Evolutionary conservation across 2,888 invertebrate genomes (phyloP), one percentile per base, ranked within the genome.

Genomic region (Parasteatoda lunata): DNA sequence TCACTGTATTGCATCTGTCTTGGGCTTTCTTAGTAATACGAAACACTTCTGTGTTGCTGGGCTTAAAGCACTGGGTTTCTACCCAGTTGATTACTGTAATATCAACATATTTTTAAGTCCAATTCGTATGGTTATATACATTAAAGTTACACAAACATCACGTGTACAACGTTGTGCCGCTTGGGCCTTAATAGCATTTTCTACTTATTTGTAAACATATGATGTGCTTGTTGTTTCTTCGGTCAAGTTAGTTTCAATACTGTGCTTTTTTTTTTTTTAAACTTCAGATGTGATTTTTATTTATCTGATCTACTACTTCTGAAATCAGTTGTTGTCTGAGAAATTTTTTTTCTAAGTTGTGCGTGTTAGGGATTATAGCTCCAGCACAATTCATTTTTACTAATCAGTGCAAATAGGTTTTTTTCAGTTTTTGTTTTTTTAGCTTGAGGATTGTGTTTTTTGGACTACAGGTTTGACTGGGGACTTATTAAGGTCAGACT

Each of bases 341-440:
- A 52, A 72, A 49, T 9, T 54, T 68, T 73, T 30, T 59, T 68
- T 66, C 66, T 59, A 66, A 70, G 68, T 85, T 85, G 84, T 85
- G 84, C 84, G 84, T 73, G 70, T 79, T 75, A 70, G 76, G 82
- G 76, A 59, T 75, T 78, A n/a, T 73, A 84, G 79, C 84, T 84
- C 84, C 75, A 7, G 68, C 59, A 59, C 59, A 59, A 13, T 9
- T 59, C 9, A 9, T 9, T 13, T 59, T 59, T n/a, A 13, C 59
- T 59, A 59, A 13, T 59, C 59, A 6, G 59, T 59, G 59, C 13
- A 30, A 30, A 30, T 30, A 30, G 30, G 7, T 77, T 8, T 49
- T 9, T 77, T 69, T 69, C 13, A 69, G 13, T 7, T 11, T 59
- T 65, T 47, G 4, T 65, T 5, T 3, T 52, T 66, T 86, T 86